These are phyloP conservation scores for Dynastes hyllus DNA, from an alignment of 2,888 invertebrate genomes.

Conservation along the genomic window DNA sequence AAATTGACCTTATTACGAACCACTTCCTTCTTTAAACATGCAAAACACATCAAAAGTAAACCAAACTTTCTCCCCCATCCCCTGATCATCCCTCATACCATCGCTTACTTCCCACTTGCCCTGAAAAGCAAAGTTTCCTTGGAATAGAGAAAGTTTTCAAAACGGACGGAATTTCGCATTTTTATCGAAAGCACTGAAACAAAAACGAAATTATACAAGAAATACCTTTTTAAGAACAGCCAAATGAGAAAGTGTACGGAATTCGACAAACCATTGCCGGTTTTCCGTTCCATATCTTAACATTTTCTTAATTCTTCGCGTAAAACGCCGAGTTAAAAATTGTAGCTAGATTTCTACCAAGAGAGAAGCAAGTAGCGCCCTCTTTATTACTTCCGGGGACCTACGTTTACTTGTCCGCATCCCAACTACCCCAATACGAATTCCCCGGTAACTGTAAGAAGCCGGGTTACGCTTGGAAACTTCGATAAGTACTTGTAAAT, in stretches of 20 bases:
- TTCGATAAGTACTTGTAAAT: slow-evolving; percentile 31
- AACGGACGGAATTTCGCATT: not conserved
- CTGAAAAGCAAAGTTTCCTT: not conserved
- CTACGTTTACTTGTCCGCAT: no score
- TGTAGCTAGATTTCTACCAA: not conserved
- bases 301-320: slow-evolving; percentile 5
- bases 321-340: not conserved
- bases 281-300: not conserved
- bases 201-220: slow-evolving; percentile 4
- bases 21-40: no score
- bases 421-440: not conserved
- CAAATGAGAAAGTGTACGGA: no score
- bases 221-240: not conserved
- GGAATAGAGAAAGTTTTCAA: not conserved
- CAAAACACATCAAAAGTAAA: no score
- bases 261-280: no score
- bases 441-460: not conserved
- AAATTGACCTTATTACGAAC: no score
- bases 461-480: not conserved
- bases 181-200: not conserved
- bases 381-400: no score
- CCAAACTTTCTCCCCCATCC: no score
- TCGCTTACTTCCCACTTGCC: no score
- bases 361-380: not conserved
- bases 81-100: no score